These are phyloP conservation scores for Heliconius himera DNA, from an alignment of 1,140 invertebrate genomes.

Conservation along the genomic window DNA sequence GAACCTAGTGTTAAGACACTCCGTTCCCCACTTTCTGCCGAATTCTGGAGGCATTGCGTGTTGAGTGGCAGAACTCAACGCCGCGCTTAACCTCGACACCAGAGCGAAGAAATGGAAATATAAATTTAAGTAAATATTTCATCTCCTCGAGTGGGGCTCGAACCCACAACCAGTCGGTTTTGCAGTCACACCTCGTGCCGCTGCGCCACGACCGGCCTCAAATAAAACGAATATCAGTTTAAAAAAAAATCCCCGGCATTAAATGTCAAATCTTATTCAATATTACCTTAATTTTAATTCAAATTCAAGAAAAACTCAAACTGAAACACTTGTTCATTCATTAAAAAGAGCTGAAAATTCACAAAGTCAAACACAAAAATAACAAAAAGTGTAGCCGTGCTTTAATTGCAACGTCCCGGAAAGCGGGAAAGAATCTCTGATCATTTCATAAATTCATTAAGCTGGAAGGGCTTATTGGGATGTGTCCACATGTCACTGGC, in stretches of 20 bases:
- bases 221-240: too few species aligned
- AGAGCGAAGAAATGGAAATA: too few species aligned
- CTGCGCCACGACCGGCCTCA: too few species aligned
- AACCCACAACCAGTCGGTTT: too few species aligned
- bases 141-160: too few species aligned
- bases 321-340: conserved; percentile 40
- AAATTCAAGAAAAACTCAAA: conserved; percentile 32
- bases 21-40: too few species aligned
- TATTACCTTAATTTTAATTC: conserved; percentile 11
- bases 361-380: conserved; percentile 42
- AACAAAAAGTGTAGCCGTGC: conserved; percentile 37
- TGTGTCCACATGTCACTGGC: background rate
- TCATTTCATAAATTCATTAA: conserved; percentile 42
- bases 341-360: conserved; percentile 38
- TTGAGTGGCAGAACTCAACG: too few species aligned
- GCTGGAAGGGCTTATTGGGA: conserved; percentile 28
- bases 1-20: too few species aligned
- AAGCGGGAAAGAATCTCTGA: conserved; percentile 38
- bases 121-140: too few species aligned
- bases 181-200: too few species aligned
- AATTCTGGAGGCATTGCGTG: too few species aligned
- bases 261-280: conserved; percentile 7
- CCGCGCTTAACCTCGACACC: too few species aligned
- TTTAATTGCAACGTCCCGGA: conserved; percentile 42
- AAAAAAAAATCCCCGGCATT: background rate